Conservation (phyloP, 2,888 invertebrate genomes). For the Palloptera scutellata region DNA sequence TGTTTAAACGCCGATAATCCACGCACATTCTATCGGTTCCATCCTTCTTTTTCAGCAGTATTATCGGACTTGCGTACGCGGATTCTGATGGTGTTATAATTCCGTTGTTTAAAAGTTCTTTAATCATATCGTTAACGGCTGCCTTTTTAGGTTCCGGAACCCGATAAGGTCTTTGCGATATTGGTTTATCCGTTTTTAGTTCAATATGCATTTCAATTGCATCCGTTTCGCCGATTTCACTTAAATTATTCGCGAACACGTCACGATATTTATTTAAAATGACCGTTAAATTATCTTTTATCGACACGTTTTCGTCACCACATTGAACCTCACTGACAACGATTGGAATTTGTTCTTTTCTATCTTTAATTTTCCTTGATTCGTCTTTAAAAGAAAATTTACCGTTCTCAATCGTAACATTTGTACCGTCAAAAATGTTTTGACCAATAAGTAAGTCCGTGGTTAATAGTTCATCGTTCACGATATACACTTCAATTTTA, state of each 20-base stretch:
- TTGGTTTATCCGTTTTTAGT: conserved; percentile 15
- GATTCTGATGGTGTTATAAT: conserved; percentile 34
- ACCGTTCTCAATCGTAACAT: conserved; percentile 11
- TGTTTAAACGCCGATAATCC: conserved; percentile 33
- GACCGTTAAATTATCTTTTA: conserved; percentile 8
- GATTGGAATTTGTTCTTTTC: conserved; percentile 19
- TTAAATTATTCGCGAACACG: conserved; percentile 25
- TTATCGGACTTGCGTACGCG: conserved; percentile 36
- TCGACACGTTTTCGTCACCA: neutral
- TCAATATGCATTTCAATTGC: conserved; percentile 32
- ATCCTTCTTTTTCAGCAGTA: conserved; percentile 36
- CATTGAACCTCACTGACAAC: conserved; percentile 6
- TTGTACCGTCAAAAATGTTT: conserved; percentile 17
- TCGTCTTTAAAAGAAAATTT: conserved; percentile 6
- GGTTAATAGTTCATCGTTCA: conserved; percentile 17
- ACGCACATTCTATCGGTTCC: conserved; percentile 31
- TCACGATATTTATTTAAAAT: conserved; percentile 24
- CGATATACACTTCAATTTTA: conserved; percentile 17
- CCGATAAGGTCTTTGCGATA: conserved; percentile 31
- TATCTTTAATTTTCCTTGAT: too few species aligned
- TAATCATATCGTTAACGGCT: conserved; percentile 25
- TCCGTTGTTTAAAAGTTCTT: conserved; percentile 32
- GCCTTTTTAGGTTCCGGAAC: conserved; percentile 33
- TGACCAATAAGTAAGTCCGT: conserved; percentile 22
- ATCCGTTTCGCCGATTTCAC: conserved; percentile 29